These are phyloP conservation scores for Microplitis demolitor DNA, from an alignment of 1,140 invertebrate species.

Conservation along the genomic window DNA sequence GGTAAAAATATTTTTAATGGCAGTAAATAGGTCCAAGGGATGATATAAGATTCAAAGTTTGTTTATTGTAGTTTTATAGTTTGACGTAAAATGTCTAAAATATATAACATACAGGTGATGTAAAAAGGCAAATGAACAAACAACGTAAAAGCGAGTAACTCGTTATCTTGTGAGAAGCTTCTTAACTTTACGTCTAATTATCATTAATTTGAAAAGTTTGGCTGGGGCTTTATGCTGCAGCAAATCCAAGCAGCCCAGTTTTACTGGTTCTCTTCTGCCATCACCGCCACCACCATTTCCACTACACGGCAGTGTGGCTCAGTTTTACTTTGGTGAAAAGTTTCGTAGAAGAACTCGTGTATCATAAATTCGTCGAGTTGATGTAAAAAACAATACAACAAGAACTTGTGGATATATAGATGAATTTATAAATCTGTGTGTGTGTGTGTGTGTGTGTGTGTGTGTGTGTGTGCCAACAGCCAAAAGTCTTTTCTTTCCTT, in stretches of 20 bases:
- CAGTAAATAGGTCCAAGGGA: too few relatives aligned
- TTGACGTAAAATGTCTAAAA: background rate
- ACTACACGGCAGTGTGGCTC: too few relatives aligned
- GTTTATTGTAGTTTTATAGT: too few relatives aligned
- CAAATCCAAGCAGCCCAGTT: background rate
- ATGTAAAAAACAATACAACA: constrained; percentile 39
- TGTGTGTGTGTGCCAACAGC: background rate
- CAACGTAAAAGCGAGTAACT: constrained; percentile 39
- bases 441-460: too few relatives aligned
- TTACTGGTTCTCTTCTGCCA: background rate
- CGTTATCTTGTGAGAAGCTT: constrained; percentile 45
- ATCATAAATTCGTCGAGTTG: constrained; percentile 39
- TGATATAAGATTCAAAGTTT: too few relatives aligned
- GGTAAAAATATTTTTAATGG: too few relatives aligned
- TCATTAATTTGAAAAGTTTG: constrained; percentile 61
- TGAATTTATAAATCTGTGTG: too few relatives aligned
- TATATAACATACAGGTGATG: constrained; percentile 3
- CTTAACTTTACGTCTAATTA: constrained; percentile 57
- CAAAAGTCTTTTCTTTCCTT: constrained; percentile 2
- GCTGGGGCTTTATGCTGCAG: constrained; percentile 4
- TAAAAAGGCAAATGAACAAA: background rate
- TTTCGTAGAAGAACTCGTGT: constrained; percentile 38
- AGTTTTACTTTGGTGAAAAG: background rate
- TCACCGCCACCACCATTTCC: too few relatives aligned
- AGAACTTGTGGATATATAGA: background rate